These are phyloP conservation scores for Parambassis ranga DNA, from an alignment of 2,797 vertebrate species.

Conservation along the genomic window DNA sequence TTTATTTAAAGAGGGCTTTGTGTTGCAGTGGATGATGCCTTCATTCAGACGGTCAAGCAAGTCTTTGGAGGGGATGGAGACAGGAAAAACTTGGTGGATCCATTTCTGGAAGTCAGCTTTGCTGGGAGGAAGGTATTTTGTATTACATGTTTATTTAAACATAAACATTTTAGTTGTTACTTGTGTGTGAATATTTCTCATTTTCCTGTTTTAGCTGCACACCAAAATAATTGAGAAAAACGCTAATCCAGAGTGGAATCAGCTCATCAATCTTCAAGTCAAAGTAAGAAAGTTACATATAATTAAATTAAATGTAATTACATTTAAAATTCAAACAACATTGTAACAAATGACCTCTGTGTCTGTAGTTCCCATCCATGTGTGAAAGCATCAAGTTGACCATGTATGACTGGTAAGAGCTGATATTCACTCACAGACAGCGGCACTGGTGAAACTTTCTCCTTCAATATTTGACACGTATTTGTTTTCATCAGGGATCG, in stretches of 20 bases:
- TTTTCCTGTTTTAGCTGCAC: constrained; percentile 78
- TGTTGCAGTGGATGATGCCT: constrained; percentile 94
- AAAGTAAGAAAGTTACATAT: constrained; percentile 81
- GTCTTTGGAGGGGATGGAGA: constrained; percentile 89
- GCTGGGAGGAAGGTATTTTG: constrained; percentile 96
- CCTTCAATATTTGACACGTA: constrained; percentile 1
- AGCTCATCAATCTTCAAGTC: constrained; percentile 90
- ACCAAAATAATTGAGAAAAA: constrained; percentile 94
- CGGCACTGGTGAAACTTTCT: neutral
- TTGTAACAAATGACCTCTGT: neutral
- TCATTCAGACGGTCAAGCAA: constrained; percentile 89
- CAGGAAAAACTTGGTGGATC: constrained; percentile 97
- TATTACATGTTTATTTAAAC: constrained; percentile 42
- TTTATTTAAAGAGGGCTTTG: neutral
- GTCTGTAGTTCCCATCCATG: constrained; percentile 93
- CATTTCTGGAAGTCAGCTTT: constrained; percentile 95
- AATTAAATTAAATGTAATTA: neutral
- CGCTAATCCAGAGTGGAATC: constrained; percentile 98
- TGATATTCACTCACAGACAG: neutral
- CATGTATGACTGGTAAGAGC: constrained; percentile 91
- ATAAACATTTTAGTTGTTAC: neutral
- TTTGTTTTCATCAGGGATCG: constrained; percentile 86
- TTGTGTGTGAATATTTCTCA: neutral
- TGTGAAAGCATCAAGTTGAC: constrained; percentile 94
- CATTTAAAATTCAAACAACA: neutral